A percentile compares a stretch with the other conserved stretches of the same genome.
Evolutionary conservation across 2,797 vertebrate genomes (phyloP).

Genomic region (Triplophysa yarkandensis): DNA sequence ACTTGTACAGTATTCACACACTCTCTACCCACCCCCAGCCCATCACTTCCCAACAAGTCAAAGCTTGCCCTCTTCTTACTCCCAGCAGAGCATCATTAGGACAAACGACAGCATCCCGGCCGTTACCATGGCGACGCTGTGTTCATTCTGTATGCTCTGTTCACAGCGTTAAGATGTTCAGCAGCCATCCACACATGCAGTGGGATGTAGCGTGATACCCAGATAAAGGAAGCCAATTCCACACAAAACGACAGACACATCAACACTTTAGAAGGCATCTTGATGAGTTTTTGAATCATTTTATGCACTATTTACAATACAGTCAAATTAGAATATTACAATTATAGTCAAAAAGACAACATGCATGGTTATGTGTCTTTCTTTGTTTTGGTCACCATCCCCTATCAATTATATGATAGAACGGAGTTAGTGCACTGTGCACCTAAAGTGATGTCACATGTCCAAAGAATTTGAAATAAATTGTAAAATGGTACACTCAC

Average conservation of each 20-base stretch:
- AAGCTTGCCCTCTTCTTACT: constrained; percentile 45
- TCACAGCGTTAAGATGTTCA: constrained; percentile 34
- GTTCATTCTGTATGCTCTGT: constrained; percentile 20
- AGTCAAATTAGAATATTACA: too few relatives aligned
- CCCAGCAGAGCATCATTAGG: constrained; percentile 49
- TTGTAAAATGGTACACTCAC: too few relatives aligned
- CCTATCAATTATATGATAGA: too few relatives aligned
- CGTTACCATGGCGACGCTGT: constrained; percentile 45
- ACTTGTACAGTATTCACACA: neutral
- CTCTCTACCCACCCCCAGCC: neutral
- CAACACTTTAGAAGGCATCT: constrained; percentile 20
- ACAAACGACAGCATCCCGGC: constrained; percentile 54
- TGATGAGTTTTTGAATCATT: constrained; percentile 25
- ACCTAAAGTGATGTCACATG: neutral
- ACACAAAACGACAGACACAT: constrained; percentile 19
- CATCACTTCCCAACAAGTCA: constrained; percentile 41
- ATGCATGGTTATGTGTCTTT: too few relatives aligned
- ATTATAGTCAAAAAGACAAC: too few relatives aligned
- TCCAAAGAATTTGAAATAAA: too few relatives aligned
- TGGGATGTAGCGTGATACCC: constrained; percentile 19
- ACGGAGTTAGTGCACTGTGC: too few relatives aligned
- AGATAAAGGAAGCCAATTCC: constrained; percentile 26
- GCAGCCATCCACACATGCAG: constrained; percentile 10
- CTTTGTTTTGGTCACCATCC: too few relatives aligned
- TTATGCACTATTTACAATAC: too few relatives aligned